Percentiles rank a stretch among this genome's conserved stretches.
phyloP scores from a whole-genome alignment of 2,113 vertebrate genomes.

The Thunnus thynnus region DNA sequence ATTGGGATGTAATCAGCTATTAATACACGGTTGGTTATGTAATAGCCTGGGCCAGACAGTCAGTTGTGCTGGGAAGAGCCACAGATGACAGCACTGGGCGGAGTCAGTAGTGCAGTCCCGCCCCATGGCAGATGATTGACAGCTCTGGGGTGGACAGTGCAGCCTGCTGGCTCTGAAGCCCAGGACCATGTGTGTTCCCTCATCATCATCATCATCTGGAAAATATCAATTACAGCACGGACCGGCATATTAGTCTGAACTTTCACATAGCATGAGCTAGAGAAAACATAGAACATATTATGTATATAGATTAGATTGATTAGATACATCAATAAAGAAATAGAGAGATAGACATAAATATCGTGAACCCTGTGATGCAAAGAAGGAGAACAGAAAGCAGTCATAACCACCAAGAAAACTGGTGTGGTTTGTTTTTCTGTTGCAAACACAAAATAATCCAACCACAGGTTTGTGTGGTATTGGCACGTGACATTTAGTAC shows the following conservation, averaged over 20 bases:
- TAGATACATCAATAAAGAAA: background rate
- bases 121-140: conserved; percentile 71
- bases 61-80: conserved; percentile 72
- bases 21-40: background rate
- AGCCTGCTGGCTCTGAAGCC: conserved; percentile 73
- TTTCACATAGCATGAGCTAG: background rate
- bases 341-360: background rate
- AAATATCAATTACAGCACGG: conserved; percentile 70
- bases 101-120: conserved; percentile 73
- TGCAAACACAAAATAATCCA: background rate
- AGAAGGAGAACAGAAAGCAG: conserved; percentile 3
- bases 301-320: background rate
- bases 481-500: background rate
- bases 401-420: background rate
- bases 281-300: background rate
- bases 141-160: conserved; percentile 78
- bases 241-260: conserved; percentile 35
- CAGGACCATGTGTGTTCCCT: conserved; percentile 64
- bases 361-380: background rate
- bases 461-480: background rate
- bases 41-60: conserved; percentile 57
- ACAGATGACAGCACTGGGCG: conserved; percentile 70
- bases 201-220: conserved; percentile 80
- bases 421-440: background rate
- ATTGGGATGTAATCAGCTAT: background rate